phyloP scores from a whole-genome alignment of 2,797 vertebrate genomes.

The Pelodytes ibericus region DNA sequence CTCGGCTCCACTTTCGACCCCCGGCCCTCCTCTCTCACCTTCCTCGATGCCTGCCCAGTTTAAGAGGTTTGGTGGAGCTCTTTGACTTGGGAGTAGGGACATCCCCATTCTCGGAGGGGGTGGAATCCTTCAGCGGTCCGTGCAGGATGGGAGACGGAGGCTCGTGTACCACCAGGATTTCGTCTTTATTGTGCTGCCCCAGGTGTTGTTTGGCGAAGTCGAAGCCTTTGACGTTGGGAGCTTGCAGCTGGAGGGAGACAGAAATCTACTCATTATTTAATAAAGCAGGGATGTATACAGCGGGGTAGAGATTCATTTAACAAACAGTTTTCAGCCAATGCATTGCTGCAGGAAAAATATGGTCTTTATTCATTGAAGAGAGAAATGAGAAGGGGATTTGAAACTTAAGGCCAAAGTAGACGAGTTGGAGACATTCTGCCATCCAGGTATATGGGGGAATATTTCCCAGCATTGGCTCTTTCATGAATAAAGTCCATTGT shows the following conservation, averaged over 20 bases:
- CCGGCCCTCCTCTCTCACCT: slow-evolving; percentile 71
- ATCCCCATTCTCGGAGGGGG: slow-evolving; percentile 89
- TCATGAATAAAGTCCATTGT: too few relatives aligned
- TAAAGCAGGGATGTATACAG: too few relatives aligned
- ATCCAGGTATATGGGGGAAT: too few relatives aligned
- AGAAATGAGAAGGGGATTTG: too few relatives aligned
- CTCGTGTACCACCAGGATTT: slow-evolving; percentile 94
- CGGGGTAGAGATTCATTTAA: too few relatives aligned
- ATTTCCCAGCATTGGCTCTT: too few relatives aligned
- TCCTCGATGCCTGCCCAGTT: slow-evolving; percentile 81
- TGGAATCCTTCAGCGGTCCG: slow-evolving; percentile 84
- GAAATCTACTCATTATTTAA: too few relatives aligned
- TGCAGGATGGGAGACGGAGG: slow-evolving; percentile 80
- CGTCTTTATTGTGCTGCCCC: slow-evolving; percentile 94
- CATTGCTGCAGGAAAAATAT: too few relatives aligned
- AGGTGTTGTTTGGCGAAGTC: slow-evolving; percentile 98
- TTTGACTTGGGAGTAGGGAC: slow-evolving; percentile 90
- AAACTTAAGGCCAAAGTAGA: too few relatives aligned
- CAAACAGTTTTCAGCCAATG: too few relatives aligned
- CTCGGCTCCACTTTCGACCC: not conserved
- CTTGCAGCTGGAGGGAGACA: slow-evolving; percentile 81
- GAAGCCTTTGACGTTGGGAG: slow-evolving; percentile 94
- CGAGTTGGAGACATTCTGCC: too few relatives aligned
- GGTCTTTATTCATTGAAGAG: too few relatives aligned
- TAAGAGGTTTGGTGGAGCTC: slow-evolving; percentile 81